Evolutionary conservation across 1,140 invertebrate species (phyloP).

Genomic region (Acromyrmex charruanus): DNA sequence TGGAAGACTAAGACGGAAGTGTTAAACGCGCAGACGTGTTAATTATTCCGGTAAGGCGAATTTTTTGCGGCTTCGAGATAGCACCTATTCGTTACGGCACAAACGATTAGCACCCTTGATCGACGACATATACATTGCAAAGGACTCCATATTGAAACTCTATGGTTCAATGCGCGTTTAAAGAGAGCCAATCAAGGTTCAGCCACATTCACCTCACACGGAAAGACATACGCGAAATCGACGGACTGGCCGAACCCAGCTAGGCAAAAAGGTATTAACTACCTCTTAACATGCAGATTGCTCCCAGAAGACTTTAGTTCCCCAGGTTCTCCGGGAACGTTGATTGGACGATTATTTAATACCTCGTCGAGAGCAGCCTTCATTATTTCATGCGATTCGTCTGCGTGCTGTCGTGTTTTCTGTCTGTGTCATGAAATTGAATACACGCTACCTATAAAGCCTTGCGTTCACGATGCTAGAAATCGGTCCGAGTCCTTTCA

Average conservation of each 20-base stretch:
- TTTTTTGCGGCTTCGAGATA: neutral
- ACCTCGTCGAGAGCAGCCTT: constrained; percentile 73
- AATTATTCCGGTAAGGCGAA: neutral
- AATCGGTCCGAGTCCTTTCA: too few species aligned
- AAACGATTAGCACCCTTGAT: neutral
- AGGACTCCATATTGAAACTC: neutral
- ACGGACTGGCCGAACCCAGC: constrained; percentile 71
- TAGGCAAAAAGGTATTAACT: constrained; percentile 85
- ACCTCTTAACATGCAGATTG: constrained; percentile 86
- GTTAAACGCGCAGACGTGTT: neutral
- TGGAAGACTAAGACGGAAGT: neutral
- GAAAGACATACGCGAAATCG: constrained; percentile 66
- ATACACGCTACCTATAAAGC: constrained; percentile 2
- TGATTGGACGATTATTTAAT: constrained; percentile 86
- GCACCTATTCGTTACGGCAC: neutral
- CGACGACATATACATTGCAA: neutral
- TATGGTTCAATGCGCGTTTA: constrained; percentile 12
- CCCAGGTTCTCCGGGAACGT: constrained; percentile 79
- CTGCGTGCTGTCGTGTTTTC: constrained; percentile 3
- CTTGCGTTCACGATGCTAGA: too few species aligned
- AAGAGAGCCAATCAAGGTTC: constrained; percentile 18
- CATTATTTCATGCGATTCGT: constrained; percentile 66
- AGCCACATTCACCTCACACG: constrained; percentile 9
- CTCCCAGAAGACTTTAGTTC: constrained; percentile 81
- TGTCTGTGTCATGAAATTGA: neutral